Evolutionary conservation across 2,888 invertebrate species (phyloP).

Genomic region (Bombylius discolor): DNA sequence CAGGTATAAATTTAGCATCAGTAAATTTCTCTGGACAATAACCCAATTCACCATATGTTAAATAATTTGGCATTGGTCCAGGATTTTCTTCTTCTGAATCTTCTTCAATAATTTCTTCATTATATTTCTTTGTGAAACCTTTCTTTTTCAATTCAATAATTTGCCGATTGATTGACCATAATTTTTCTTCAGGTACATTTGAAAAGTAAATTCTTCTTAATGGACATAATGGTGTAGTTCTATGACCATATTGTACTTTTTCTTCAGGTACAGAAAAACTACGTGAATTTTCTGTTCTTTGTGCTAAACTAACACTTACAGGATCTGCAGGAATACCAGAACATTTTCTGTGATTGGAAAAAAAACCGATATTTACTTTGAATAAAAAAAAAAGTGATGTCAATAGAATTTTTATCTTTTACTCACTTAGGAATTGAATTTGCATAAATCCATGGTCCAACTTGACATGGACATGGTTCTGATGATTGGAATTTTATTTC

Average conservation of each 20-base stretch:
- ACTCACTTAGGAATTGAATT: neutral
- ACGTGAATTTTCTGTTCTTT: conserved; percentile 31
- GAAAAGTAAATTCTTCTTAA: conserved; percentile 22
- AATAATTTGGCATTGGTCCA: conserved; percentile 18
- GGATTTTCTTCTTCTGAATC: conserved; percentile 14
- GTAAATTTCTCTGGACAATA: conserved; percentile 34
- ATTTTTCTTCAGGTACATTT: conserved; percentile 39
- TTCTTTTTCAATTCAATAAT: conserved; percentile 39
- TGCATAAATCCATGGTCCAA: neutral
- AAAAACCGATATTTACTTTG: neutral
- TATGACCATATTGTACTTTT: conserved; percentile 41
- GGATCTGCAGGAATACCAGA: conserved; percentile 36
- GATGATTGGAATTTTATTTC: neutral
- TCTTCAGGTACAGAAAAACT: conserved; percentile 37
- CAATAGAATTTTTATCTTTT: too few species aligned
- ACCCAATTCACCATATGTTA: conserved; percentile 37
- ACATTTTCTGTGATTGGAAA: neutral
- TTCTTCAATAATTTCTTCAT: conserved; percentile 24
- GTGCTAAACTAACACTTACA: conserved; percentile 38
- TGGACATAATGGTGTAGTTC: conserved; percentile 36
- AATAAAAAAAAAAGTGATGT: too few species aligned
- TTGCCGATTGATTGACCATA: conserved; percentile 40
- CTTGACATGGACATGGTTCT: neutral
- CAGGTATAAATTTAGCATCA: conserved; percentile 23
- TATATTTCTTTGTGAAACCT: conserved; percentile 18